Conservation (phyloP, 1,140 invertebrate species). For the Kradibia gibbosae region DNA sequence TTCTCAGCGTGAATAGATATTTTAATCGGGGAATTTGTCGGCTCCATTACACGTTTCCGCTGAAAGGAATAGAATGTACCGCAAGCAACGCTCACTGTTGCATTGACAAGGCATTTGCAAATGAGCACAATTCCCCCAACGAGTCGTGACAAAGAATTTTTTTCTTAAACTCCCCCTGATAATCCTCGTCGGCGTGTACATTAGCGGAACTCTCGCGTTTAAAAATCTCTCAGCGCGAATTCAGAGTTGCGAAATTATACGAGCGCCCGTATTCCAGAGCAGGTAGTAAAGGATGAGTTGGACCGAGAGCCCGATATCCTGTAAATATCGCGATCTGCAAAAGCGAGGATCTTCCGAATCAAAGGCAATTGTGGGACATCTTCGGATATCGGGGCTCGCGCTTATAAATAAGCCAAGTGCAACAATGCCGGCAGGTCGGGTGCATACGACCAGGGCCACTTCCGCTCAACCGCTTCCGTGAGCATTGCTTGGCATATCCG, state of each 20-base stretch:
- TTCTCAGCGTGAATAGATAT: neutral
- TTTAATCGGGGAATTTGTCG: neutral
- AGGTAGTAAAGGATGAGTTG: too few relatives aligned
- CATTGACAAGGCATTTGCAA: neutral
- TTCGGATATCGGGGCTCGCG: neutral
- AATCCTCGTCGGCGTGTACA: too few relatives aligned
- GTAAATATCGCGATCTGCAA: too few relatives aligned
- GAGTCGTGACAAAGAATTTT: too few relatives aligned
- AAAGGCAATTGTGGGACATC: too few relatives aligned
- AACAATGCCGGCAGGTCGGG: neutral
- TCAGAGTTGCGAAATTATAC: too few relatives aligned
- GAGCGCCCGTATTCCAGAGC: too few relatives aligned
- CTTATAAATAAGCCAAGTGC: neutral
- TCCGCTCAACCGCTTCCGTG: conserved; percentile 8
- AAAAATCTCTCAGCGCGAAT: too few relatives aligned
- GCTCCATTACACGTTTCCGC: neutral
- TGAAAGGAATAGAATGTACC: neutral
- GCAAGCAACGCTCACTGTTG: neutral
- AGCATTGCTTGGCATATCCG: conserved; percentile 35
- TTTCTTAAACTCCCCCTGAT: too few relatives aligned
- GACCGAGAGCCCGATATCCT: too few relatives aligned
- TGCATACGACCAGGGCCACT: neutral
- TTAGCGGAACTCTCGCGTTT: too few relatives aligned
- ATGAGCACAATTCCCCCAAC: neutral
- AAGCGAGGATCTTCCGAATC: too few relatives aligned